Base-by-base conservation (phyloP, 1,140 invertebrate genomes). In the Muscidifurax raptorellus region DNA sequence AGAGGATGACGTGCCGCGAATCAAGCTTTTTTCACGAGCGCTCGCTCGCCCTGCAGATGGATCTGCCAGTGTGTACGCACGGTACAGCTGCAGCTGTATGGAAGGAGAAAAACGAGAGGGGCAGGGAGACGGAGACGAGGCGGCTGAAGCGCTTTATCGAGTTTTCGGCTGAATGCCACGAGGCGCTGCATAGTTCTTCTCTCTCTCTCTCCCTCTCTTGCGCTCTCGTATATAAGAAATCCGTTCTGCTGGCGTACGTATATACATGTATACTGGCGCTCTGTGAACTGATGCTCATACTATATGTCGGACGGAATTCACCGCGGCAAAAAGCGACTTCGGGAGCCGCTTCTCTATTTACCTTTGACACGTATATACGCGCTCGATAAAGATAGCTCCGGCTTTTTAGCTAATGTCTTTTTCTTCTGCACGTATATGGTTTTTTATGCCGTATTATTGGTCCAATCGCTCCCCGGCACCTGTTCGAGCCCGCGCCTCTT, bases 1-100 rank as follows among this genome's bases (percentile, higher is more conserved):
- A 76, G 71, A 81, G 82, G 86, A 87, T 74, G 83, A 84, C 86
- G 86, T 86, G 85, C 85, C 83, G 81, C 86, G 88, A 86, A 86
- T 86, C 66, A 87, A 87, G 85, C 86, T 88, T 83, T 86, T 69
- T 75, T 72, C 66, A 52, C 72, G 30, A 44, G 18, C 59, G 1
- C n/a, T n/a, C n/a, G n/a, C n/a, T n/a, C 28, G 32, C 69, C n/a
- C n/a, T n/a, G n/a, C 28, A 32, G 67, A 81, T 81, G 67, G 18
- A 59, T 71, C 0, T 47, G 47, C 2, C 15, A 18, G 9, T 52
- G 47, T 52, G 18, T 59, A 9, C 7, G 25, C 40, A 7, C 36
- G 5, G 36, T n/a, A 59, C 15, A 59, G 18, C 13, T 22, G 47
- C 13, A 10, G 2, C 47, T 18, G 47, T 12, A 2, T 47, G 18